phyloP scores from a whole-genome alignment of 2,113 vertebrate species.

The Burhinus bistriatus region DNA sequence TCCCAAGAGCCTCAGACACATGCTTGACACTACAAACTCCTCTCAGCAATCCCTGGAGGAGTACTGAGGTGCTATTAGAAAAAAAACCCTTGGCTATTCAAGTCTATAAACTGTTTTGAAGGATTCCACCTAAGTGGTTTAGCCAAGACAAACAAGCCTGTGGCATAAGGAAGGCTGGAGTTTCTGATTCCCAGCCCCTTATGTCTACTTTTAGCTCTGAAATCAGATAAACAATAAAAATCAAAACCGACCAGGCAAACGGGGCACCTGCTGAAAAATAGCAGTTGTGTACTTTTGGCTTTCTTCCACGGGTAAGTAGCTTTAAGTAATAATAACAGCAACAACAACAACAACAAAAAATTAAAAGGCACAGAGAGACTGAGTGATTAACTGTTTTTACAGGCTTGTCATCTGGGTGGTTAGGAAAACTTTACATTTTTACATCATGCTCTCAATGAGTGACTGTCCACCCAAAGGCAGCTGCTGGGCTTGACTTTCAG shows the following conservation, averaged over 20 bases:
- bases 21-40: neutral
- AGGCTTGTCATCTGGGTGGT: neutral
- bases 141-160: constrained; percentile 35
- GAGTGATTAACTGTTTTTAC: neutral
- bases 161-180: neutral
- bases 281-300: neutral
- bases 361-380: neutral
- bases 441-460: neutral
- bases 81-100: neutral
- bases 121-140: neutral
- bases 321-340: neutral
- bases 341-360: neutral
- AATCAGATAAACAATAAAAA: constrained; percentile 32
- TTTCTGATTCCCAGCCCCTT: constrained; percentile 19
- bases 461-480: neutral
- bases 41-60: neutral
- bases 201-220: neutral
- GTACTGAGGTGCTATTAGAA: neutral
- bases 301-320: neutral
- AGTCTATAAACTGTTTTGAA: neutral
- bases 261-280: neutral
- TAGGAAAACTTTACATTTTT: neutral
- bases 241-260: neutral
- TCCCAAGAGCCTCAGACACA: neutral
- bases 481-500: neutral